Evolutionary conservation across 2,113 vertebrate genomes (phyloP), one percentile per base, ranked within the genome.

Genomic region (Caranx ignobilis): DNA sequence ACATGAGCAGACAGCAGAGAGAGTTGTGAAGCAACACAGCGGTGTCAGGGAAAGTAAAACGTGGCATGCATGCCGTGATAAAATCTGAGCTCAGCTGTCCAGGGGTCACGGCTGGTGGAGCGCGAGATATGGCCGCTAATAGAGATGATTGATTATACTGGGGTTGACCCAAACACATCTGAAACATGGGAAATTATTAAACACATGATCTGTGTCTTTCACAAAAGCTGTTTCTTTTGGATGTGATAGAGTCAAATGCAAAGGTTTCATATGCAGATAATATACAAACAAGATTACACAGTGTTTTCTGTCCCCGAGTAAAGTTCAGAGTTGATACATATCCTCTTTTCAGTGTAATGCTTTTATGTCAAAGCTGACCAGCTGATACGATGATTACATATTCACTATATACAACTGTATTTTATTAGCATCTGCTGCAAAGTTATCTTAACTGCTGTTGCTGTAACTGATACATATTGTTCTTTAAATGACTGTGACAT

Each of bases 51-150:
- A 83, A 88, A 87, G 90, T 83, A 83, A 87, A 93, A 86, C 60
- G 61, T 82, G 48, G 84, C 75, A 61, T 64, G 78, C 82, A 81
- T 56, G 79, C 39, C 16, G 60, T 66, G 90, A 91, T 94, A 91
- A 81, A 87, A 94, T 94, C 91, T 84, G 83, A 83, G 86, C 90
- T 91, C 90, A 91, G 91, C 92, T 93, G 93, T 87, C 85, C 87
- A 64, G 80, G 82, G 91, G 90, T 93, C 93, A 92, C 12, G 88
- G 90, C 91, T 91, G 88, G 88, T 65, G 69, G 84, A 91, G 91
- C 86, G 52, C 11, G 64, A 91, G 91, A 93, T 93, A 92, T 68
- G 90, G 85, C 88, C 71, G 83, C 89, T 94, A 94, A 92, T 93
- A 91, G 89, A 91, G 83, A 93, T 94, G 93, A 94, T 89, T 92